Evolutionary conservation across 2,113 vertebrate species (phyloP), one percentile per base, ranked within the genome.

Genomic region (Oxyruncus cristatus): DNA sequence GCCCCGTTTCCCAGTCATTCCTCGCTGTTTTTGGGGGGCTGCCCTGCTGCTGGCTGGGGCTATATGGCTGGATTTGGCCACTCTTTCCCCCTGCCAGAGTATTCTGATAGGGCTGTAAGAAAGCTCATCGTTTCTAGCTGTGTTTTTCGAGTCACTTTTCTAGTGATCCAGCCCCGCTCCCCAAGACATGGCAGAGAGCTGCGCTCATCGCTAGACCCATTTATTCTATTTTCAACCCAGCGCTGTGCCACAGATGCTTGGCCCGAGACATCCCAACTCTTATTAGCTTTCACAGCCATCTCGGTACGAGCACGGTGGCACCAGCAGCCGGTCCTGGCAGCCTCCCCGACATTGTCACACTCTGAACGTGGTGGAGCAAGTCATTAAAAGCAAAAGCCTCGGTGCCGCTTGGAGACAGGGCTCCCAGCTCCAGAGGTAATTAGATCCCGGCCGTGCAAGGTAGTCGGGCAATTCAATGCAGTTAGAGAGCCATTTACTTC

Each of bases 381-480:
- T 80, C 86, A 95, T 93, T 96, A 92, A 94, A 95, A 85, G 95
- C 90, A 95, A 97, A 94, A 94, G 89, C 55, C 59, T 89, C 8
- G 0, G 80, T 77, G 94, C 59, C 2, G 0, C 66, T 86, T 15
- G 2, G 83, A 95, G 93, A 75, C 71, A 39, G 80, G 33, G 65
- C 85, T 96, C 88, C 84, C 85, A 94, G 85, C 86, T 94, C 90
- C 75, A 37, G 50, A 84, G 95, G 94, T 96, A 97, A 96, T 94
- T 91, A 89, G 97, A 97, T 96, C 91, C 95, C 0, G 27, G 94
- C 77, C 62, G 8, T 89, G 92, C 77, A 84, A 93, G 94, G 84
- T 82, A 96, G 74, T 88, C 39, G 16, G 88, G 91, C 95, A 74
- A 91, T 96, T 89, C 83, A 94, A 92, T 92, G 95, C 92, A 96